Conservation (phyloP, 1,140 invertebrate genomes). For the Cotesia glomerata region DNA sequence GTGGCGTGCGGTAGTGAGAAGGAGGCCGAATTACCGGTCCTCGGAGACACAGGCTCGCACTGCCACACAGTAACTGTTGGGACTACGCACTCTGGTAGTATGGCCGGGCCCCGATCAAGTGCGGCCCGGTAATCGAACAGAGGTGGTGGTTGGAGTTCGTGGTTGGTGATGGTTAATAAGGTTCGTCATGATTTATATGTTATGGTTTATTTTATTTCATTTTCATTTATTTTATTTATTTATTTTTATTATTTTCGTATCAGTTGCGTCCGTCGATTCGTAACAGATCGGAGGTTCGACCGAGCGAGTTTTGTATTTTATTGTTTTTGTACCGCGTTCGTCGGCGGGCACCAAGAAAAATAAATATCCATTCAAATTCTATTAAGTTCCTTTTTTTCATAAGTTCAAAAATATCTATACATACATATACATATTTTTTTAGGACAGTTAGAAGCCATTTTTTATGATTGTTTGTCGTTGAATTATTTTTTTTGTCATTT, state of each 20-base stretch:
- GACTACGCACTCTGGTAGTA: slow-evolving; percentile 59
- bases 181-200: slow-evolving; percentile 31
- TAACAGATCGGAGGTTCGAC: slow-evolving; percentile 49
- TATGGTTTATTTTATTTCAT: slow-evolving; percentile 37
- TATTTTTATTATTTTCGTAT: neutral
- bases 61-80: slow-evolving; percentile 64
- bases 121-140: slow-evolving; percentile 34
- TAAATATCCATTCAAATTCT: slow-evolving; percentile 16
- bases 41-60: slow-evolving; percentile 64
- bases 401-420: too few relatives aligned
- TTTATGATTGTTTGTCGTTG: too few relatives aligned
- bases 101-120: slow-evolving; percentile 45
- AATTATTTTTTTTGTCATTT: too few relatives aligned
- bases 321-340: neutral
- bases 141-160: slow-evolving; percentile 35
- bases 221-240: neutral
- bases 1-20: slow-evolving; percentile 62
- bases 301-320: slow-evolving; percentile 49
- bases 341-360: slow-evolving; percentile 19
- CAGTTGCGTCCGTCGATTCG: neutral
- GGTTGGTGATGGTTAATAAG: slow-evolving; percentile 36
- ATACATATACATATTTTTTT: too few relatives aligned
- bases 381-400: neutral
- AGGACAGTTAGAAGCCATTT: too few relatives aligned
- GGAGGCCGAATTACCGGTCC: slow-evolving; percentile 63